A percentile compares a stretch with the other conserved stretches of the same genome.
Evolutionary conservation across 2,888 invertebrate species (phyloP).

Genomic region (Pterostichus madidus): DNA sequence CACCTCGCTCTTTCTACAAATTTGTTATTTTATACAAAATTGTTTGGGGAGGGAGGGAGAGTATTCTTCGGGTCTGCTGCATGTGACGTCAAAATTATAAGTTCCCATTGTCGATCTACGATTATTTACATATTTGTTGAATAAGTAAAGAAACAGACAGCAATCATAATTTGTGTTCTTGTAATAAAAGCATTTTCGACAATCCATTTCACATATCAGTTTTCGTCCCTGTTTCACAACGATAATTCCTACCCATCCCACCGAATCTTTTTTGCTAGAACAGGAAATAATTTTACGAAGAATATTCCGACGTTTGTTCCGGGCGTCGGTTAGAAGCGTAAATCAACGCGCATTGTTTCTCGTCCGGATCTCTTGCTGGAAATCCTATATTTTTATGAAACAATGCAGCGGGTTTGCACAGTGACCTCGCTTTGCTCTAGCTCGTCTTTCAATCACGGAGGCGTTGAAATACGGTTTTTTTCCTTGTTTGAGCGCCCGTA

Average conservation of each 20-base stretch:
- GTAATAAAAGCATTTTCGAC: too few species aligned
- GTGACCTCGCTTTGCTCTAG: constrained; percentile 11
- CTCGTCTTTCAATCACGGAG: constrained; percentile 59
- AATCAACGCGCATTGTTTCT: constrained; percentile 63
- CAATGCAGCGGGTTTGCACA: constrained; percentile 56
- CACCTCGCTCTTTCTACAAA: too few species aligned
- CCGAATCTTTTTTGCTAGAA: constrained; percentile 61
- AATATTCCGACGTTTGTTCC: constrained; percentile 64
- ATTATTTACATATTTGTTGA: too few species aligned
- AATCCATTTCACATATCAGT: too few species aligned
- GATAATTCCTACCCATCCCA: too few species aligned
- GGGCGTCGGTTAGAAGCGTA: constrained; percentile 37
- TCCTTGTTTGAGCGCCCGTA: constrained; percentile 1
- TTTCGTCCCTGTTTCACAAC: too few species aligned
- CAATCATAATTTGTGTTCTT: neutral
- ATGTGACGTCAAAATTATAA: too few species aligned
- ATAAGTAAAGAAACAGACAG: too few species aligned
- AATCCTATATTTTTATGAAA: constrained; percentile 67
- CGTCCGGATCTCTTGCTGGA: constrained; percentile 17
- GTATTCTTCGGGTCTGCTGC: too few species aligned
- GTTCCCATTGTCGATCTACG: too few species aligned
- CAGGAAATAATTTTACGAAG: constrained; percentile 65
- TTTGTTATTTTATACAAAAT: too few species aligned
- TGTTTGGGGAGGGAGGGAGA: too few species aligned
- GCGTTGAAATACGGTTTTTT: constrained; percentile 10